Evolutionary conservation across 2,797 vertebrate genomes (phyloP).

Genomic region (Borostomias antarcticus): DNA sequence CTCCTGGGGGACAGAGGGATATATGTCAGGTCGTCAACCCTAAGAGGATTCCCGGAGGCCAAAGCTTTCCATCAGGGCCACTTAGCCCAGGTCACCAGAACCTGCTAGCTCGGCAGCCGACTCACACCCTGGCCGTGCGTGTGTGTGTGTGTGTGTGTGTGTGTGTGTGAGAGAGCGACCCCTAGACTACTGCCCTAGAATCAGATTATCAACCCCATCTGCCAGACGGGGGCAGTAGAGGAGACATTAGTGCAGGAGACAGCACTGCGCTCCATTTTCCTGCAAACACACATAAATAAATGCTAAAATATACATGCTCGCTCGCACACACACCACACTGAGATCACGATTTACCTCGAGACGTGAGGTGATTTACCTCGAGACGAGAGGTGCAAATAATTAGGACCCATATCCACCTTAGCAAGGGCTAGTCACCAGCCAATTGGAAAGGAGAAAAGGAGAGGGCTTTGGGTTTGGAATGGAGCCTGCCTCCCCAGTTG

Average conservation of each 20-base stretch:
- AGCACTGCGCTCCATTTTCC: neutral
- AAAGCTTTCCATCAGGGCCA: slow-evolving; percentile 72
- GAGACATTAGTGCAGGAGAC: neutral
- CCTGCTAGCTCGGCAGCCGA: slow-evolving; percentile 32
- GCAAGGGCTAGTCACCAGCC: neutral
- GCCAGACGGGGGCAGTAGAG: neutral
- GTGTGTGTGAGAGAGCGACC: neutral
- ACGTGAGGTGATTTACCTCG: neutral
- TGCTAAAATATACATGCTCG: neutral
- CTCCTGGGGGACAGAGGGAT: slow-evolving; percentile 62
- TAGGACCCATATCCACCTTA: neutral
- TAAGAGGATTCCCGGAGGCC: slow-evolving; percentile 77
- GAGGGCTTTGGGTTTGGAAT: slow-evolving; percentile 40
- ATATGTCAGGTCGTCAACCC: slow-evolving; percentile 66
- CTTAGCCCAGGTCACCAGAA: slow-evolving; percentile 71
- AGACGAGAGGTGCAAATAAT: neutral
- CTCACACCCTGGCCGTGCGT: slow-evolving; percentile 21
- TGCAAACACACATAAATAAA: slow-evolving; percentile 22
- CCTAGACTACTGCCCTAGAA: neutral
- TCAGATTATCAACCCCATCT: neutral
- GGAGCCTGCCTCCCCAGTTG: no score
- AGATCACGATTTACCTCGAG: neutral
- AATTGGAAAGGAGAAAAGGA: slow-evolving; percentile 47
- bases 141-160: no score
- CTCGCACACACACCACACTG: neutral